A percentile compares a stretch with the other conserved stretches of the same genome.
These are phyloP conservation scores for Macroteleia sp. DNA, from an alignment of 2,888 invertebrate genomes.

Conservation along the genomic window DNA sequence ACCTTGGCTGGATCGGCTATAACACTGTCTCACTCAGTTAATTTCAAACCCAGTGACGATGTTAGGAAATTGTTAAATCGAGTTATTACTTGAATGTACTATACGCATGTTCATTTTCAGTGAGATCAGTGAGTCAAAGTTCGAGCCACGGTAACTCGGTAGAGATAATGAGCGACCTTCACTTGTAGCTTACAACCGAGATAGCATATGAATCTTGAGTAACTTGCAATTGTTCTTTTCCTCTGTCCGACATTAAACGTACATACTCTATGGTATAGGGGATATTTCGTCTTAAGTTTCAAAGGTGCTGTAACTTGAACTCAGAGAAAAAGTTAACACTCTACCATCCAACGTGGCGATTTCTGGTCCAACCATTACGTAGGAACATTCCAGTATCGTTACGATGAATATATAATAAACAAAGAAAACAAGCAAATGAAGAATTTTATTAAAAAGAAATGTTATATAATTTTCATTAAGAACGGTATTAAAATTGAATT, in stretches of 20 bases:
- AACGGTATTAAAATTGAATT: too few species aligned
- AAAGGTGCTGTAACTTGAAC: too few species aligned
- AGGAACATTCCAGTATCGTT: too few species aligned
- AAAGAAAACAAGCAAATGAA: too few species aligned
- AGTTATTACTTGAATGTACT: background rate
- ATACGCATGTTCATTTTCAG: constrained; percentile 19
- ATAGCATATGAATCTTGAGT: background rate
- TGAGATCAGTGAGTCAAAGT: constrained; percentile 40
- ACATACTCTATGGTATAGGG: background rate
- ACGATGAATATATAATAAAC: too few species aligned
- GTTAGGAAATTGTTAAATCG: background rate
- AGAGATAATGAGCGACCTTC: constrained; percentile 38
- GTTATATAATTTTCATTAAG: too few species aligned
- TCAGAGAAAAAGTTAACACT: too few species aligned
- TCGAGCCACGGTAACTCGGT: constrained; percentile 8
- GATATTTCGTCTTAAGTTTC: background rate
- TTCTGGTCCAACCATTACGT: too few species aligned
- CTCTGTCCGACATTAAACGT: background rate
- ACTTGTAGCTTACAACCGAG: constrained; percentile 9
- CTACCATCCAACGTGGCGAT: too few species aligned
- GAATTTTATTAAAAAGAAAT: too few species aligned
- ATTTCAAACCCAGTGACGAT: too few species aligned
- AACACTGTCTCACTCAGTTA: too few species aligned
- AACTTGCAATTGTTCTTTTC: background rate
- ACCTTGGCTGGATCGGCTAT: background rate